These are phyloP conservation scores for Xiphophorus hellerii DNA, from an alignment of 2,113 vertebrate genomes.

Conservation along the genomic window DNA sequence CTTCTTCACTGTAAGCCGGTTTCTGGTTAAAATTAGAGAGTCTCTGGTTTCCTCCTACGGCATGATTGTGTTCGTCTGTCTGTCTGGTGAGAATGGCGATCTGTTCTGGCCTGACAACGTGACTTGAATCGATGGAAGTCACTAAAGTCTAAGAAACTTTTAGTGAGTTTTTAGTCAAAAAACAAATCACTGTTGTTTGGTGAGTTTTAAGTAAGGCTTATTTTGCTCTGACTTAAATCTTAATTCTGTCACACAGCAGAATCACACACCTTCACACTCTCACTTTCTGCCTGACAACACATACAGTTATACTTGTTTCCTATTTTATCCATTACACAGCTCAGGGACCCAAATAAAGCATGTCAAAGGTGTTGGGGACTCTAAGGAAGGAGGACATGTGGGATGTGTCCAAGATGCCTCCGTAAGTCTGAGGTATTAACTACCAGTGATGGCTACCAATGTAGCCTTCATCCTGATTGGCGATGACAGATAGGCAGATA, in stretches of 20 bases:
- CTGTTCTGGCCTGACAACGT: neutral
- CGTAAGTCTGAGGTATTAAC: conserved; percentile 64
- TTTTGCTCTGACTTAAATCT: neutral
- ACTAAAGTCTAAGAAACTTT: neutral
- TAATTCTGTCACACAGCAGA: neutral
- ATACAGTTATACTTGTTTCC: conserved; percentile 39
- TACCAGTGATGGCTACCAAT: conserved; percentile 67
- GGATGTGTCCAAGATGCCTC: conserved; percentile 51
- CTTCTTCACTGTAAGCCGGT: no score
- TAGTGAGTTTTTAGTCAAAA: neutral
- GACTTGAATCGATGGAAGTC: neutral
- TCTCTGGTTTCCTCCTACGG: neutral
- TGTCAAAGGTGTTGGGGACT: conserved; percentile 32
- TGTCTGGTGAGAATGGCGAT: neutral
- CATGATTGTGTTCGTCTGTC: neutral
- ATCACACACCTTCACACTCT: neutral
- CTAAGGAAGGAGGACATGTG: conserved; percentile 39
- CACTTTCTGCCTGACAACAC: neutral
- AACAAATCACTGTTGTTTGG: neutral
- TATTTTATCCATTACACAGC: conserved; percentile 46
- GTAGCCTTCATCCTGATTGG: conserved; percentile 71
- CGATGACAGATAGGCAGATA: conserved; percentile 75
- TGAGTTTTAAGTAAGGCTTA: neutral
- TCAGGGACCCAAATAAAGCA: conserved; percentile 16
- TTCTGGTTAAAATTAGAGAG: neutral